Evolutionary conservation across 2,888 invertebrate genomes (phyloP).

Genomic region (Apeira syringaria): DNA sequence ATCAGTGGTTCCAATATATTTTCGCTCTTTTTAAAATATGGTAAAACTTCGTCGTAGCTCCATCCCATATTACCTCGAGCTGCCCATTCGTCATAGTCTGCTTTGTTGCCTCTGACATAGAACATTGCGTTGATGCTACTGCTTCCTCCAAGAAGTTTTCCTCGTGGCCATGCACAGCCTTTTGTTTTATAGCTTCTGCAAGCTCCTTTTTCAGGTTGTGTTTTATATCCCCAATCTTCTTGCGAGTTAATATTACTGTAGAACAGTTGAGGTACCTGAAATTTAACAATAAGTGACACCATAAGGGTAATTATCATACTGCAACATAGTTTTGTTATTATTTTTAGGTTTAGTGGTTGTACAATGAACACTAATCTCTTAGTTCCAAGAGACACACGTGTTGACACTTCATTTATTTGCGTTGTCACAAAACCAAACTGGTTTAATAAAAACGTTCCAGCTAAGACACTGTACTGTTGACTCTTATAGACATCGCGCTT

Average conservation of each 20-base stretch:
- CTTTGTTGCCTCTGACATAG: constrained; percentile 79
- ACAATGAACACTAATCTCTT: too few species aligned
- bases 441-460: too few species aligned
- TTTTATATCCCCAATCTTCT: constrained; percentile 83
- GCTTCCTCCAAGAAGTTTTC: constrained; percentile 85
- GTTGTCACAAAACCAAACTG: too few species aligned
- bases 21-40: constrained; percentile 80
- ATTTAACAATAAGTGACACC: constrained; percentile 20
- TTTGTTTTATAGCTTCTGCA: constrained; percentile 63
- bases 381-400: too few species aligned
- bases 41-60: constrained; percentile 79
- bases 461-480: too few species aligned
- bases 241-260: constrained; percentile 47
- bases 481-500: too few species aligned
- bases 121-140: constrained; percentile 84
- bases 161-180: constrained; percentile 83
- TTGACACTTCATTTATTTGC: too few species aligned
- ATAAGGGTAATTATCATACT: too few species aligned
- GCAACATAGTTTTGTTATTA: too few species aligned
- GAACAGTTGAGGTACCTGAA: constrained; percentile 53
- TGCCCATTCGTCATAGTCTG: constrained; percentile 83
- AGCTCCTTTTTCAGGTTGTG: constrained; percentile 65
- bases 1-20: constrained; percentile 44
- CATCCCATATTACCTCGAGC: constrained; percentile 79
- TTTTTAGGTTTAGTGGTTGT: too few species aligned